A percentile compares a stretch with the other conserved stretches of the same genome.
phyloP scores from a whole-genome alignment of 1,140 invertebrate genomes.

The Anastatus disparis region DNA sequence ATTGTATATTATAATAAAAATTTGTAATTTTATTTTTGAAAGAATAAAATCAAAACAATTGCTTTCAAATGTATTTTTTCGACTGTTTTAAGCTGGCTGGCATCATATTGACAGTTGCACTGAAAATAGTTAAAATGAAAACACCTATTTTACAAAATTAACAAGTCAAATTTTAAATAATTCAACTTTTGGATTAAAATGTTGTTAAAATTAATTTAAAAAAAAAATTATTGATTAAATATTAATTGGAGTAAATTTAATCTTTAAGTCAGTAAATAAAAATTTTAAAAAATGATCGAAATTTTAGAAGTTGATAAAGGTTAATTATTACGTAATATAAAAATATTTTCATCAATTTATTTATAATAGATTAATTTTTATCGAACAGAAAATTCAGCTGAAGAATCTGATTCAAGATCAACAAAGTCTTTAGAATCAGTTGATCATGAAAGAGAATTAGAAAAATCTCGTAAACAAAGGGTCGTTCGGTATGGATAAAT shows the following conservation, averaged over 20 bases:
- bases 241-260: no score
- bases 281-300: conserved; percentile 13
- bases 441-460: background rate
- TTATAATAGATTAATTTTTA: conserved; percentile 1
- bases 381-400: background rate
- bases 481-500: background rate
- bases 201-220: background rate
- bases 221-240: background rate
- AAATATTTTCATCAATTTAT: background rate
- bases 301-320: background rate
- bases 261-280: background rate
- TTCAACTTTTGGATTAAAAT: background rate
- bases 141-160: conserved; percentile 17
- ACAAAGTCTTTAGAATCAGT: background rate
- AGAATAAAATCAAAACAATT: conserved; percentile 4
- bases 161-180: conserved; percentile 7
- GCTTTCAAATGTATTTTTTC: background rate
- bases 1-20: no score
- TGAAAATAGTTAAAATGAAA: conserved; percentile 1
- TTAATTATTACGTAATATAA: background rate
- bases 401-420: background rate
- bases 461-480: background rate
- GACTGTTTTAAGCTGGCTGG: background rate
- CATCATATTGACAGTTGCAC: background rate
- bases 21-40: background rate